These are phyloP conservation scores for Ahaetulla prasina DNA, from an alignment of 2,113 vertebrate genomes.

Conservation along the genomic window DNA sequence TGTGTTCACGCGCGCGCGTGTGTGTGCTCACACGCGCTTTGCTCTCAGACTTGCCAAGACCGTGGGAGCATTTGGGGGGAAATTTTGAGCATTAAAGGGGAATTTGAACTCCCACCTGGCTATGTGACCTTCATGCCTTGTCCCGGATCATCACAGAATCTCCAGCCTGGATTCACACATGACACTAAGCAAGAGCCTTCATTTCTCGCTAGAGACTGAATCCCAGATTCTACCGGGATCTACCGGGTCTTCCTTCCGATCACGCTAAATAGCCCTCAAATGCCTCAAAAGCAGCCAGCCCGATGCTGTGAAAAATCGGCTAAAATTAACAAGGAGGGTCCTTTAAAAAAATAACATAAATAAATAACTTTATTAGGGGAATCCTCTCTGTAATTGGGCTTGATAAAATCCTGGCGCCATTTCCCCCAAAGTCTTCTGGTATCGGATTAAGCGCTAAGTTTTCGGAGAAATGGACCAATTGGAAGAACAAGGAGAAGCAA, in stretches of 20 bases:
- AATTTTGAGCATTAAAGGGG: no score
- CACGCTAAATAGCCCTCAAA: no score
- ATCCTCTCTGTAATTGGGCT: constrained; percentile 10
- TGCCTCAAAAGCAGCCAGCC: background rate
- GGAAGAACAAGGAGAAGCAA: background rate
- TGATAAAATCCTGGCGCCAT: constrained; percentile 7
- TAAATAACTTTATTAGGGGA: background rate
- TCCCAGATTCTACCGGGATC: background rate
- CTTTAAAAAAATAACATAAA: background rate
- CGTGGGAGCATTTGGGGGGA: no score
- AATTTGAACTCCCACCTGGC: no score
- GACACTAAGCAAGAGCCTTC: background rate
- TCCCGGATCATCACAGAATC: background rate
- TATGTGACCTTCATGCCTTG: no score
- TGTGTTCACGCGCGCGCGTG: no score
- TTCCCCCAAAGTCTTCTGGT: constrained; percentile 13
- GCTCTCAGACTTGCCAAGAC: no score
- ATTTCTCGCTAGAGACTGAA: background rate
- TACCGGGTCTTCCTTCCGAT: background rate
- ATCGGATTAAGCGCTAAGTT: constrained; percentile 26
- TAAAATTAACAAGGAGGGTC: constrained; percentile 14
- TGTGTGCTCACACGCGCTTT: no score
- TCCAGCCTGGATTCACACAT: background rate
- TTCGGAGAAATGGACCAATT: constrained; percentile 17
- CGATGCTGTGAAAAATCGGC: background rate